Evolutionary conservation across 2,113 vertebrate genomes (phyloP).

Genomic region (Mohoua ochrocephala): DNA sequence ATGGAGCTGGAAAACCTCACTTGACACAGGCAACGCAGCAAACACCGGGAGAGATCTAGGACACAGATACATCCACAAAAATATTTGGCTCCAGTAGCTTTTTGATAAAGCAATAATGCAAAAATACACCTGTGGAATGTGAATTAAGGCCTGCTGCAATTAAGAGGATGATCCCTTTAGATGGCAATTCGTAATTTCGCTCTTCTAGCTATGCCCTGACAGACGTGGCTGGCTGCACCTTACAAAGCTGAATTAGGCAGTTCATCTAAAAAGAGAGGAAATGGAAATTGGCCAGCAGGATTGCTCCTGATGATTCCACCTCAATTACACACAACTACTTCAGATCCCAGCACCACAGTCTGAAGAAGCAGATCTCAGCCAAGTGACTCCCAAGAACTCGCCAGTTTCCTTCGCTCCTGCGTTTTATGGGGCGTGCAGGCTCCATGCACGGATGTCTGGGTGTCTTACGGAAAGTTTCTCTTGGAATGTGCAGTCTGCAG

Average conservation of each 20-base stretch:
- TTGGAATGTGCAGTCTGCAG: neutral
- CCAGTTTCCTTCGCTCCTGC: neutral
- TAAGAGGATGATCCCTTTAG: neutral
- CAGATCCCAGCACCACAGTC: neutral
- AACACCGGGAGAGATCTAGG: neutral
- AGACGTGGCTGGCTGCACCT: neutral
- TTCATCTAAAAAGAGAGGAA: neutral
- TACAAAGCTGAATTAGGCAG: neutral
- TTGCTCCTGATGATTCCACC: neutral
- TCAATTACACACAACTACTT: neutral
- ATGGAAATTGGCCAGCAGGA: neutral
- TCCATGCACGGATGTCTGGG: neutral
- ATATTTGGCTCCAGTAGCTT: neutral
- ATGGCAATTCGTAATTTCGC: neutral
- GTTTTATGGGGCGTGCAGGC: neutral
- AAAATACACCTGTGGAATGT: neutral
- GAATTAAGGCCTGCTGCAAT: slow-evolving; percentile 6
- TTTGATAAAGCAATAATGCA: neutral
- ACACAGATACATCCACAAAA: neutral
- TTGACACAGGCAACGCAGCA: neutral
- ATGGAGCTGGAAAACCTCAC: neutral
- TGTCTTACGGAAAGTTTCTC: neutral
- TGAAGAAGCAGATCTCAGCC: neutral
- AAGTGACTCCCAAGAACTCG: neutral
- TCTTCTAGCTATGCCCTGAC: neutral